These are phyloP conservation scores for Dasyurus viverrinus DNA, from an alignment of 2,113 vertebrate genomes.

Conservation along the genomic window DNA sequence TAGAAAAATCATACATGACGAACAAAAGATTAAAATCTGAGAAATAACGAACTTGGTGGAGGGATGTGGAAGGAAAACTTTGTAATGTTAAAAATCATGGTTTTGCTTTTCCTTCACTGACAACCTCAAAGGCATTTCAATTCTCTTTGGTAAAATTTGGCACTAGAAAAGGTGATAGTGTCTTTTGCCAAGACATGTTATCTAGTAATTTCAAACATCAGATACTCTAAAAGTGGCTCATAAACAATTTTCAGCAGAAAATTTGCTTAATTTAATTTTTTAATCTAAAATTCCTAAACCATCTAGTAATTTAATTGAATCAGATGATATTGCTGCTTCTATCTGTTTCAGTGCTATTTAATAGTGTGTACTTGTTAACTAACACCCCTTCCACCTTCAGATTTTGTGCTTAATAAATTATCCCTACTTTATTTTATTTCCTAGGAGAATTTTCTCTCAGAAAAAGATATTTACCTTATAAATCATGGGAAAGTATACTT, in stretches of 20 bases:
- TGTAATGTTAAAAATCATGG: neutral
- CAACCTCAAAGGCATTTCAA: neutral
- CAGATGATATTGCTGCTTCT: slow-evolving; percentile 14
- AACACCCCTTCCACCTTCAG: neutral
- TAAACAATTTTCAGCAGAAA: neutral
- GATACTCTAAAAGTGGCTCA: neutral
- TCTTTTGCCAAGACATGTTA: neutral
- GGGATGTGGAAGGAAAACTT: neutral
- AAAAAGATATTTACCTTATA: slow-evolving; percentile 2
- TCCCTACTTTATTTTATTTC: neutral
- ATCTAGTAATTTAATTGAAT: slow-evolving; percentile 27
- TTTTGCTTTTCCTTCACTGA: neutral
- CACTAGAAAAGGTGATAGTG: neutral
- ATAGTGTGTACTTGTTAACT: slow-evolving; percentile 6
- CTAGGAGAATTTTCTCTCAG: slow-evolving; percentile 23
- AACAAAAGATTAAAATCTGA: neutral
- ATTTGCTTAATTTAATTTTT: neutral
- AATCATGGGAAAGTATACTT: slow-evolving; percentile 23
- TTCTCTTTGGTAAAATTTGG: slow-evolving; percentile 4
- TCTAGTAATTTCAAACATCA: neutral
- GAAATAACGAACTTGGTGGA: neutral
- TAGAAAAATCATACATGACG: neutral
- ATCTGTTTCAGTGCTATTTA: neutral
- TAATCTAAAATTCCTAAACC: neutral
- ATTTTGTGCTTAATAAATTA: slow-evolving; percentile 41